Conservation (phyloP, 2,888 invertebrate species). For the Andrena hattorfiana region DNA sequence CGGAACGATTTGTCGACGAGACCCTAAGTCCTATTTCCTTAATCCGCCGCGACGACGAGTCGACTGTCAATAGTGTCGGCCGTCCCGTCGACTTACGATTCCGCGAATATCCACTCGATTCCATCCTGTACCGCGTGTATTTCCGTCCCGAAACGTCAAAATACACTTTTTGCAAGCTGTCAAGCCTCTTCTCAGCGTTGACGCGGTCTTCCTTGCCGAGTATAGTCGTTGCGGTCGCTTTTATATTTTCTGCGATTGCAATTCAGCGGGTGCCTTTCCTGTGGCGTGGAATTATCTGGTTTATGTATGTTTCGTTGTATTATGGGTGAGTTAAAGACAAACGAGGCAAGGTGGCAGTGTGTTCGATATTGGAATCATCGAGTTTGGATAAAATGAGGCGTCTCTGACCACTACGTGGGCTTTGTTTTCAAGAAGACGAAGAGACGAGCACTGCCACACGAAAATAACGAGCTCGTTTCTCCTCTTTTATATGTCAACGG, state of each 20-base stretch:
- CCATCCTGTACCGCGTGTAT: slow-evolving; percentile 2
- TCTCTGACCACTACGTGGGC: not conserved
- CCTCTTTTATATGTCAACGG: not conserved
- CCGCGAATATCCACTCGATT: not conserved
- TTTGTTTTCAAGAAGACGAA: not conserved
- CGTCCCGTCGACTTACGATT: slow-evolving; percentile 34
- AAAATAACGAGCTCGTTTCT: not conserved
- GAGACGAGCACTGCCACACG: not conserved
- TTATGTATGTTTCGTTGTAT: too few species aligned
- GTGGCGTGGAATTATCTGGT: too few species aligned
- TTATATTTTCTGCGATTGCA: too few species aligned
- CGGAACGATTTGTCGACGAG: slow-evolving; percentile 63
- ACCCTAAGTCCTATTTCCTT: slow-evolving; percentile 64
- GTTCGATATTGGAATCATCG: not conserved
- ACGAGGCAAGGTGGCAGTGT: not conserved
- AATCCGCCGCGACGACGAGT: slow-evolving; percentile 61
- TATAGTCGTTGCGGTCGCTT: too few species aligned
- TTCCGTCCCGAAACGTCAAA: slow-evolving; percentile 15
- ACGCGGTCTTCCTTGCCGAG: too few species aligned
- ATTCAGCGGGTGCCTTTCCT: too few species aligned
- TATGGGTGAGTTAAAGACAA: too few species aligned
- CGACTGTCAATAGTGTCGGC: slow-evolving; percentile 29
- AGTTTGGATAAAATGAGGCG: not conserved
- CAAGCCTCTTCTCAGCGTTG: too few species aligned
- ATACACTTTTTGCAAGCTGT: not conserved